Percentiles rank a stretch among this genome's conserved stretches.
phyloP scores from a whole-genome alignment of 2,113 vertebrate species.

The Etia nguti region DNA sequence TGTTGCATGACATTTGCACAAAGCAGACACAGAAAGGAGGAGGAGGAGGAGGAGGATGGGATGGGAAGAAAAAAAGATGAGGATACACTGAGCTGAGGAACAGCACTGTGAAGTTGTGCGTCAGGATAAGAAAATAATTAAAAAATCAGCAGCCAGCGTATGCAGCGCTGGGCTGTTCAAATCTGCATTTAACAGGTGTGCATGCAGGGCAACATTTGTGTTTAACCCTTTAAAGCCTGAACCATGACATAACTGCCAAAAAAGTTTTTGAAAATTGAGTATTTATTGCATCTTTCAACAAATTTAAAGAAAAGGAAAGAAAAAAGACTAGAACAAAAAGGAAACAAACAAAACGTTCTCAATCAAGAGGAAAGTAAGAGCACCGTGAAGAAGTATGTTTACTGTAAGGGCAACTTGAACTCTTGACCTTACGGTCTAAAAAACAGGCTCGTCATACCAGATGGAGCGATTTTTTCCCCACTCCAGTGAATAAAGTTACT shows the following conservation, averaged over 20 bases:
- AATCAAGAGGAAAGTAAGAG: not conserved
- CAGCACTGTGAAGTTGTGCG: not conserved
- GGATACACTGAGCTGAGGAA: conserved; percentile 15
- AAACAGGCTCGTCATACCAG: not conserved
- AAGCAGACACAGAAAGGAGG: conserved; percentile 34
- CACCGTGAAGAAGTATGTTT: not conserved
- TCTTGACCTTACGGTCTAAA: not conserved
- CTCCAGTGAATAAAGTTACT: not conserved
- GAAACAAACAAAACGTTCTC: not conserved
- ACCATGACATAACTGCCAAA: not conserved
- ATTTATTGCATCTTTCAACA: not conserved
- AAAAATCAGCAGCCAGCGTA: conserved; percentile 16
- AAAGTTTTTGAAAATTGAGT: not conserved
- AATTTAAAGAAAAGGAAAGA: not conserved
- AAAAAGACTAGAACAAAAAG: not conserved
- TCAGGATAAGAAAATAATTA: conserved; percentile 42
- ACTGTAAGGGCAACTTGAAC: not conserved
- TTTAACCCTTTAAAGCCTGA: not conserved
- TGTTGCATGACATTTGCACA: conserved; percentile 66
- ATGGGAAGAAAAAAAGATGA: conserved; percentile 4
- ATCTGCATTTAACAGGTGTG: not conserved
- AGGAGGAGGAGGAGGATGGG: not conserved
- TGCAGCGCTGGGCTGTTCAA: not conserved
- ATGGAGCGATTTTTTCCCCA: not conserved
- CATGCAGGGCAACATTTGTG: not conserved